Evolutionary conservation across 2,797 vertebrate genomes (phyloP).

Genomic region (Parauchenoglanis ngamensis): DNA sequence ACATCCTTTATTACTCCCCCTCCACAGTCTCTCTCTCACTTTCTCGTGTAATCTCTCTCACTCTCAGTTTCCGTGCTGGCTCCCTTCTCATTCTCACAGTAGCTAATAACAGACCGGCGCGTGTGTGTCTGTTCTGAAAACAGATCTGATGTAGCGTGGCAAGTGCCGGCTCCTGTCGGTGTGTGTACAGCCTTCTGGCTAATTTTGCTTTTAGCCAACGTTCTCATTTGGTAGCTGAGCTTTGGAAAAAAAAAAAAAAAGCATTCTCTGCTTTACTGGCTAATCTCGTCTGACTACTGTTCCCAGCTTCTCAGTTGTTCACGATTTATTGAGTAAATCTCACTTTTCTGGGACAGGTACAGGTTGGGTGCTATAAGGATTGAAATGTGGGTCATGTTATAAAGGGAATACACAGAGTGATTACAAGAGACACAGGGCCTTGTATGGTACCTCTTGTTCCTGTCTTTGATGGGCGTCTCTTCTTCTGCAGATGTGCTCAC

Average conservation of each 20-base stretch:
- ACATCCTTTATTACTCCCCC: conserved; percentile 52
- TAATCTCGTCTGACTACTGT: background rate
- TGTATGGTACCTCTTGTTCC: background rate
- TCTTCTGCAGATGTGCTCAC: conserved; percentile 70
- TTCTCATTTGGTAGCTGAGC: background rate
- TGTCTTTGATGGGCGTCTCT: conserved; percentile 52
- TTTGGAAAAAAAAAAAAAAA: background rate
- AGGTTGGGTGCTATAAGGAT: background rate
- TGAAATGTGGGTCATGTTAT: conserved; percentile 26
- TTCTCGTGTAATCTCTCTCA: conserved; percentile 6
- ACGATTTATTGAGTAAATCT: background rate
- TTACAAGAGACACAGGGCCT: background rate
- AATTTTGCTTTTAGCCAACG: conserved; percentile 34
- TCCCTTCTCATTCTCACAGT: conserved; percentile 34
- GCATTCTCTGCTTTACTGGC: background rate
- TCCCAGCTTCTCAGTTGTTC: conserved; percentile 3
- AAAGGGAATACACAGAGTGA: conserved; percentile 6
- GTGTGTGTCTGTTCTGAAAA: conserved; percentile 60
- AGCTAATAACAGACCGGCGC: conserved; percentile 59
- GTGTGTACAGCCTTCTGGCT: conserved; percentile 27
- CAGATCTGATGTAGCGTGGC: conserved; percentile 59
- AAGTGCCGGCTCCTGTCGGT: conserved; percentile 41
- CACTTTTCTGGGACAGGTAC: background rate
- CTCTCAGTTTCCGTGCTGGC: background rate
- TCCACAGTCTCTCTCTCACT: conserved; percentile 41